A percentile compares a stretch with the other conserved stretches of the same genome.
These are phyloP conservation scores for Megastigmus dorsalis DNA, from an alignment of 2,888 invertebrate species.

Conservation along the genomic window DNA sequence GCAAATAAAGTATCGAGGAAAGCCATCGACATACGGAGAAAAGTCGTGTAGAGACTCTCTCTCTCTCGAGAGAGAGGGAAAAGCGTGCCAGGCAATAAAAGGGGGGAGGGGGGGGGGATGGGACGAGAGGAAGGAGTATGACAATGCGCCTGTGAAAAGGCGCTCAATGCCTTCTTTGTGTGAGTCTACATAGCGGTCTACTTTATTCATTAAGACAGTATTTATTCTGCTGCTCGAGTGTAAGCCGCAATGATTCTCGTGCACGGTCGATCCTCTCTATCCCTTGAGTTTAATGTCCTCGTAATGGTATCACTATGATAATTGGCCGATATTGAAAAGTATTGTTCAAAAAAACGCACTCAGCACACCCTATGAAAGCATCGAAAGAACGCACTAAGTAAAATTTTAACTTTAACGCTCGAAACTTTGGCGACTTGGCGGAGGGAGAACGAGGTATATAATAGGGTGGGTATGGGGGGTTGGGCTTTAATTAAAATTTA, in stretches of 20 bases:
- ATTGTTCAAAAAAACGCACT: constrained; percentile 24
- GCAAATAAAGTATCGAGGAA: constrained; percentile 52
- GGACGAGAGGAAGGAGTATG: constrained; percentile 12
- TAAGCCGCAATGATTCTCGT: no score
- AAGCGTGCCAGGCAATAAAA: background rate
- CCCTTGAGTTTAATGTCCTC: no score
- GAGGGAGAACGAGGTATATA: no score
- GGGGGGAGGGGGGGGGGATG: no score
- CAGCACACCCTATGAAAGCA: constrained; percentile 13
- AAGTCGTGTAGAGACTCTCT: no score
- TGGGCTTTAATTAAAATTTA: constrained; percentile 40
- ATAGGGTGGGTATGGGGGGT: no score
- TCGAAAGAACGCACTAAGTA: constrained; percentile 40
- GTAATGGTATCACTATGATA: no score
- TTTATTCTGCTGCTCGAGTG: no score
- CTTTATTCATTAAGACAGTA: constrained; percentile 12
- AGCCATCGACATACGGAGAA: constrained; percentile 47
- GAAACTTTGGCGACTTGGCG: constrained; percentile 28
- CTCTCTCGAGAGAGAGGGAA: constrained; percentile 19
- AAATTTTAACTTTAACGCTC: constrained; percentile 47
- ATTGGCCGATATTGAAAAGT: constrained; percentile 35
- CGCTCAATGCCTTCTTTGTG: background rate
- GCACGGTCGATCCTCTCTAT: no score
- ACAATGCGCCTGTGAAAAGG: constrained; percentile 25
- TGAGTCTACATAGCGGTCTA: no score